Base-by-base conservation (phyloP, 2,797 vertebrate genomes). In the Hafferia zeledoni region DNA sequence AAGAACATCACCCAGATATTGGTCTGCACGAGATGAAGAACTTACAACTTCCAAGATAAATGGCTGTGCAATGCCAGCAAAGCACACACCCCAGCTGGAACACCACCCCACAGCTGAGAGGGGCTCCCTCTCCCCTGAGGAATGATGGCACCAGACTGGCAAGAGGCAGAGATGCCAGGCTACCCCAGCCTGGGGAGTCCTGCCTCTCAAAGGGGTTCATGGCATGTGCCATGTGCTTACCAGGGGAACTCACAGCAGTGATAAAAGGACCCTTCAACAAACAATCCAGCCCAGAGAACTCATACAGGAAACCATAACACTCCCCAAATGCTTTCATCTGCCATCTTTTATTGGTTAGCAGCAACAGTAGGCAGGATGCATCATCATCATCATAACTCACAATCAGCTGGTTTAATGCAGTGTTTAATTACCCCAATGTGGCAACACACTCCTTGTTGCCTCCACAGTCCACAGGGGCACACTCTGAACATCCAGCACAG, bases 351-450 rank as follows among this genome's bases (percentile, higher is more conserved):
- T 44, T 35, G 17, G 68, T 80, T 87, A 89, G 71, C 2, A 53
- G 78, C 88, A 85, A 69, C 30, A 72, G 76, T 5, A 75, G n/a
- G 28, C 77, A 89, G 86, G 60, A 74, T 56, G 6, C 3, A 90
- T 4, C n/a, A 59, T 53, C 93, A 87, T 50, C 78, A 60, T 28
- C 23, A 39, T 3, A 83, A 84, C 11, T 86, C 65, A 13, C 49
- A 87, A 75, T 23, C 17, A 86, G 65, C 61, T 39, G 18, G 14
- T 93, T 59, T 24, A 78, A 94, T 12, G 77, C 79, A n/a, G n/a
- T 16, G 53, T 52, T 95, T 95, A 96, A 94, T 90, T 78, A 72
- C 53, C 33, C 94, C 61, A 86, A 59, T 20, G 81, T 22, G 69
- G 94, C 87, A 89, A 37, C 39, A 2, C 49, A 15, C 31, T 44